phyloP scores from a whole-genome alignment of 2,113 vertebrate genomes.

The Pyrgilauda ruficollis region DNA sequence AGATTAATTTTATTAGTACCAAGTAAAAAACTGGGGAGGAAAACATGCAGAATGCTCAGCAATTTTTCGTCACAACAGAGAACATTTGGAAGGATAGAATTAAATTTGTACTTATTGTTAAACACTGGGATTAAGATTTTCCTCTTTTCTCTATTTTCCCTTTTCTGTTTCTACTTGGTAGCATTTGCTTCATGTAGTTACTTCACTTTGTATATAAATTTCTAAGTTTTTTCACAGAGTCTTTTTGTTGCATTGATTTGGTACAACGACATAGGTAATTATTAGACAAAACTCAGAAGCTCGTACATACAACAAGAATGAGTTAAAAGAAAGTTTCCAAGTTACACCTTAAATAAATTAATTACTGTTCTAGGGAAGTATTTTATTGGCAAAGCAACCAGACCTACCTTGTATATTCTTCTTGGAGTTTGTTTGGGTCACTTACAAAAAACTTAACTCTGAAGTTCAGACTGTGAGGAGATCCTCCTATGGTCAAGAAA shows the following conservation, averaged over 20 bases:
- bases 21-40: neutral
- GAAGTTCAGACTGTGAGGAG: conserved; percentile 93
- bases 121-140: neutral
- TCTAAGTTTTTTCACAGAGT: neutral
- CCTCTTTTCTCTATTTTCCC: neutral
- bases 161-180: neutral
- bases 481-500: conserved; percentile 84
- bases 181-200: neutral
- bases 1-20: neutral
- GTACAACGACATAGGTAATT: neutral
- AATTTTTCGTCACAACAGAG: neutral
- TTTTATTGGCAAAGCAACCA: neutral
- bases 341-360: neutral
- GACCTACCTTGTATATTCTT: conserved; percentile 96
- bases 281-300: neutral
- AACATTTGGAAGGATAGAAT: neutral
- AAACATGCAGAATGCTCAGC: neutral
- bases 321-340: neutral
- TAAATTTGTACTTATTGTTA: neutral
- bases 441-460: conserved; percentile 99
- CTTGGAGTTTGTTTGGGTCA: conserved; percentile 95
- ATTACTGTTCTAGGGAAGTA: neutral
- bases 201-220: neutral
- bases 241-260: neutral
- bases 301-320: neutral